A percentile compares a stretch with the other conserved stretches of the same genome.
Conservation (phyloP, 2,888 invertebrate genomes). For the Athrips mouffetella region DNA sequence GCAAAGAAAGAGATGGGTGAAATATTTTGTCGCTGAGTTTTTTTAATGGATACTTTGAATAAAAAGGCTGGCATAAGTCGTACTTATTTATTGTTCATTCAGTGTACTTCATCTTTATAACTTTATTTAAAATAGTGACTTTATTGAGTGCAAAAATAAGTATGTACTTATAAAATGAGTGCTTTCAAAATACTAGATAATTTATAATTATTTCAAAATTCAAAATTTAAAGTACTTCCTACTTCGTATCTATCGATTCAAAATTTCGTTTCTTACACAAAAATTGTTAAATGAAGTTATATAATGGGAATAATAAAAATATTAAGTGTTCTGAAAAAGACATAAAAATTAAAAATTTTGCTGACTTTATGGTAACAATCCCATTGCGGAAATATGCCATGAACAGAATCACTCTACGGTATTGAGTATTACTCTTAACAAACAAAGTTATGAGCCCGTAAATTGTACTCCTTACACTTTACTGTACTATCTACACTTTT, state of each 20-base stretch:
- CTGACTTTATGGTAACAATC: too few relatives aligned
- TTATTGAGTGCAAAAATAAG: slow-evolving; percentile 74
- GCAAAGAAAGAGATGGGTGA: neutral
- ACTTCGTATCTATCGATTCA: slow-evolving; percentile 16
- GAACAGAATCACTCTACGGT: too few relatives aligned
- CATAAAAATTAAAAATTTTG: too few relatives aligned
- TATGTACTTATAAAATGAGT: slow-evolving; percentile 65
- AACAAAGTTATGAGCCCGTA: too few relatives aligned
- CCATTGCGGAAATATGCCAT: too few relatives aligned
- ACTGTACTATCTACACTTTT: too few relatives aligned
- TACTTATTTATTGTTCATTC: slow-evolving; percentile 66
- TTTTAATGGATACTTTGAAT: slow-evolving; percentile 2
- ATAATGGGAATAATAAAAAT: too few relatives aligned
- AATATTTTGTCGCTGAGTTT: neutral
- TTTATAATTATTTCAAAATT: slow-evolving; percentile 34
- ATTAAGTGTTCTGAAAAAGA: too few relatives aligned
- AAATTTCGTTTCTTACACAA: slow-evolving; percentile 6
- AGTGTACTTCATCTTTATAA: slow-evolving; percentile 63
- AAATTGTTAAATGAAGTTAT: neutral
- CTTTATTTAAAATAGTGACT: slow-evolving; percentile 72
- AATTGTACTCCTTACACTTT: too few relatives aligned
- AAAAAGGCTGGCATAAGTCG: slow-evolving; percentile 31
- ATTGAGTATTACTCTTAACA: too few relatives aligned
- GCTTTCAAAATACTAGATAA: slow-evolving; percentile 60
- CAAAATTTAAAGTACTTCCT: slow-evolving; percentile 18